Evolutionary conservation across 1,140 invertebrate species (phyloP).

Genomic region (Drosophila tristis): DNA sequence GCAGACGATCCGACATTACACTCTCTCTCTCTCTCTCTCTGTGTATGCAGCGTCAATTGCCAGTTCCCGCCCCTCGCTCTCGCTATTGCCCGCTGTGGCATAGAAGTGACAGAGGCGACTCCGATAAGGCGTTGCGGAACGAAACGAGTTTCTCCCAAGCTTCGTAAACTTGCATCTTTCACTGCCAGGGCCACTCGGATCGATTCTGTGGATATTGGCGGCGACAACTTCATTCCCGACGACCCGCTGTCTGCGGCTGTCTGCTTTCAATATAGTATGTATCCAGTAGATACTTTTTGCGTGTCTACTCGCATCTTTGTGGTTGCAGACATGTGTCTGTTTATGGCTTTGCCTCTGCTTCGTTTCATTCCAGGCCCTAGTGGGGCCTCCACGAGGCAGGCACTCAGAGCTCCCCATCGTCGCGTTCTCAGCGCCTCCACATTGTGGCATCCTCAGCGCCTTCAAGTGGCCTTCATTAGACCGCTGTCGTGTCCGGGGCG

Average conservation of each 20-base stretch:
- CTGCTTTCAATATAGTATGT: conserved; percentile 14
- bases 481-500: conserved; percentile 51
- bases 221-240: conserved; percentile 71
- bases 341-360: conserved; percentile 40
- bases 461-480: conserved; percentile 76
- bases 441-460: conserved; percentile 30
- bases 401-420: conserved; percentile 39
- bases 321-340: conserved; percentile 38
- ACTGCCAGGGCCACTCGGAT: conserved; percentile 68
- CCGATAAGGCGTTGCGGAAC: conserved; percentile 37
- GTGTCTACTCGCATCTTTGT: conserved; percentile 6
- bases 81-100: conserved; percentile 6
- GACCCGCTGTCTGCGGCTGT: conserved; percentile 23
- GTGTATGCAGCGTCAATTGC: conserved; percentile 50
- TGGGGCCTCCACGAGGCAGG: conserved; percentile 20
- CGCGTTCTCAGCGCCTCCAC: conserved; percentile 20
- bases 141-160: conserved; percentile 55
- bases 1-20: not conserved
- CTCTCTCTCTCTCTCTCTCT: not conserved
- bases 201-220: conserved; percentile 51
- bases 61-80: conserved; percentile 32
- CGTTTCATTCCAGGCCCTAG: conserved; percentile 27
- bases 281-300: conserved; percentile 34
- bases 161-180: conserved; percentile 47
- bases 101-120: conserved; percentile 30